Conservation (phyloP, 2,888 invertebrate species). For the Pandemis heparana region DNA sequence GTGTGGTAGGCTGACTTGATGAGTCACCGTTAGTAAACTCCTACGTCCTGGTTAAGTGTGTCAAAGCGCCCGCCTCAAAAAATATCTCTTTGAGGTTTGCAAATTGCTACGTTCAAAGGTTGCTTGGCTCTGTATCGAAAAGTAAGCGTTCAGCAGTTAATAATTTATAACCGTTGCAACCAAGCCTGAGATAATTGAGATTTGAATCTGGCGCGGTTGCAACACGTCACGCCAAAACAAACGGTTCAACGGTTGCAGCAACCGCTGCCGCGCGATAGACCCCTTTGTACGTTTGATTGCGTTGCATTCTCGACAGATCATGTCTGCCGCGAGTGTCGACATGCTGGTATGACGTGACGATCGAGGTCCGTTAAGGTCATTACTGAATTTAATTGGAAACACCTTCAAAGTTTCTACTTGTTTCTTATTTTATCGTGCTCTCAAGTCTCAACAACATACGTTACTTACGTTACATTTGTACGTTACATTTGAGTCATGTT, state of each 20-base stretch:
- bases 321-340: slow-evolving; percentile 26
- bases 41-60: slow-evolving; percentile 22
- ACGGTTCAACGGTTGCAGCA: slow-evolving; percentile 37
- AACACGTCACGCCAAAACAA: slow-evolving; percentile 41
- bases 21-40: slow-evolving; percentile 30
- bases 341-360: slow-evolving; percentile 18
- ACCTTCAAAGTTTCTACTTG: slow-evolving; percentile 11
- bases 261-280: slow-evolving; percentile 27
- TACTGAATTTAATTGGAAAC: slow-evolving; percentile 9
- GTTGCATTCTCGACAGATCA: slow-evolving; percentile 39
- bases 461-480: background rate
- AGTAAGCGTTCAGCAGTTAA: slow-evolving; percentile 17
- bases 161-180: slow-evolving; percentile 34
- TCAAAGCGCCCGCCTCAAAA: slow-evolving; percentile 21
- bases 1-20: slow-evolving; percentile 10
- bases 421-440: slow-evolving; percentile 2
- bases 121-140: background rate
- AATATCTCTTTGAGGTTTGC: slow-evolving; percentile 19
- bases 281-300: slow-evolving; percentile 42
- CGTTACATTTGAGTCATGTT: slow-evolving; percentile 3
- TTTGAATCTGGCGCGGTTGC: slow-evolving; percentile 35
- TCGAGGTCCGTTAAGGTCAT: slow-evolving; percentile 22
- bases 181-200: slow-evolving; percentile 32
- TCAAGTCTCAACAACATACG: background rate
- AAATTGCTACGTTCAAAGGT: background rate